Base-by-base conservation (phyloP, 1,140 invertebrate species). In the Pseudomyrmex sp. region DNA sequence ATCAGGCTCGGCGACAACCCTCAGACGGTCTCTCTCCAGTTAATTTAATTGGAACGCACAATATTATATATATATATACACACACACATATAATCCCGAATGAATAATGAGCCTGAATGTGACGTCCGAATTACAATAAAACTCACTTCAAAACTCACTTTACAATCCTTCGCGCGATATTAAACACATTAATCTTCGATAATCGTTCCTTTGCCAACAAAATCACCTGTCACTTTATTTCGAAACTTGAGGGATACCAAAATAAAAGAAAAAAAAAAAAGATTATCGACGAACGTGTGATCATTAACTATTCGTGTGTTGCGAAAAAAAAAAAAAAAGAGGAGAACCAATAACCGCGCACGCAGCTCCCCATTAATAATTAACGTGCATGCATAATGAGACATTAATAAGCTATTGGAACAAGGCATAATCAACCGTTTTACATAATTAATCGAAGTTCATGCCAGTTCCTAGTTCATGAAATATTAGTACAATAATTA, bases 401-500 rank as follows among this genome's bases (percentile, higher is more conserved):
- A 54, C 76, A 80, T 80, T 80, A 80, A 80, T 80, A 80, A 80
- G 76, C 66, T 80, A 72, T 72, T 80, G 69, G 70, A 80, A 80
- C 66, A 44, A 56, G 56, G 65, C 44, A 80, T 56, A 80, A 80
- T 80, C 76, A 80, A 80, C 66, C 76, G 76, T 80, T 66, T 80
- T 80, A 80, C 76, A 80, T 80, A 80, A 80, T 80, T 72, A 80
- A 80, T 66, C 35, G 35, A 35, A 35, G 44, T 80, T 80, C 72
- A 61, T 66, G 54, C 65, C 76, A 59, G 35, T 54, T 80, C 54
- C 76, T 12, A 18, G 54, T 35, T 72, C 66, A 80, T 80, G 59
- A 75, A 82, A 82, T 82, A 82, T 82, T 82, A 82, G 63, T 74
- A 75, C 50, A 59, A 68, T 82, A 82, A 82, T 82, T 82, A 82